phyloP scores from a whole-genome alignment of 2,888 invertebrate species.

The Synanthedon andrenaeformis region DNA sequence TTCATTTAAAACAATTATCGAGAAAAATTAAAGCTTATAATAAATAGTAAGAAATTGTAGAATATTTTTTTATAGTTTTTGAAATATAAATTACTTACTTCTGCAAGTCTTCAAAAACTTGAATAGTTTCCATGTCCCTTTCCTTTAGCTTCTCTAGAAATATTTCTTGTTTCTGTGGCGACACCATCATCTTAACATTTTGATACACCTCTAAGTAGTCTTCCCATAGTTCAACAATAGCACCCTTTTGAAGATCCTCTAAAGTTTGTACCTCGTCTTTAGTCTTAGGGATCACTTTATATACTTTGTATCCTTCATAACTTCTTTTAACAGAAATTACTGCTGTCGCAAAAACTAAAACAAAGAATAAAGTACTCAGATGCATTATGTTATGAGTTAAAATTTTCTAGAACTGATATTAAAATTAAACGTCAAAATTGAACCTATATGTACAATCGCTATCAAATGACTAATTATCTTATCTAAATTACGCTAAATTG shows the following conservation, averaged over 20 bases:
- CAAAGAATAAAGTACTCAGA: slow-evolving; percentile 7
- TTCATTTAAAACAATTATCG: no score
- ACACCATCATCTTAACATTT: slow-evolving; percentile 38
- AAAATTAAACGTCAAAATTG: no score
- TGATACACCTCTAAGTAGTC: slow-evolving; percentile 35
- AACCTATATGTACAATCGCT: no score
- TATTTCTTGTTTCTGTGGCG: slow-evolving; percentile 19
- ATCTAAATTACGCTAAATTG: no score
- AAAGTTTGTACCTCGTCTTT: slow-evolving; percentile 56
- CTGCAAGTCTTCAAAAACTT: slow-evolving; percentile 38
- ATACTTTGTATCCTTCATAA: slow-evolving; percentile 72
- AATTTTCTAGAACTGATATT: no score
- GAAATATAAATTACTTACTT: slow-evolving; percentile 22
- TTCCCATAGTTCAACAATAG: slow-evolving; percentile 45
- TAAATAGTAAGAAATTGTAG: no score
- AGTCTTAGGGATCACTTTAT: slow-evolving; percentile 60
- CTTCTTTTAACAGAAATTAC: slow-evolving; percentile 19
- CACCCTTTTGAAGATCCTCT: slow-evolving; percentile 42
- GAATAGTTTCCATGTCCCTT: slow-evolving; percentile 18
- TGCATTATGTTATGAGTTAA: not conserved
- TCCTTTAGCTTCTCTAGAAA: slow-evolving; percentile 20
- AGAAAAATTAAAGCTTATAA: no score
- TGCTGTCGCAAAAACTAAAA: slow-evolving; percentile 12
- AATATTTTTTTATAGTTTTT: not conserved
- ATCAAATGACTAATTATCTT: no score